Conservation (phyloP, 2,888 invertebrate genomes). For the Eurytoma californica region DNA sequence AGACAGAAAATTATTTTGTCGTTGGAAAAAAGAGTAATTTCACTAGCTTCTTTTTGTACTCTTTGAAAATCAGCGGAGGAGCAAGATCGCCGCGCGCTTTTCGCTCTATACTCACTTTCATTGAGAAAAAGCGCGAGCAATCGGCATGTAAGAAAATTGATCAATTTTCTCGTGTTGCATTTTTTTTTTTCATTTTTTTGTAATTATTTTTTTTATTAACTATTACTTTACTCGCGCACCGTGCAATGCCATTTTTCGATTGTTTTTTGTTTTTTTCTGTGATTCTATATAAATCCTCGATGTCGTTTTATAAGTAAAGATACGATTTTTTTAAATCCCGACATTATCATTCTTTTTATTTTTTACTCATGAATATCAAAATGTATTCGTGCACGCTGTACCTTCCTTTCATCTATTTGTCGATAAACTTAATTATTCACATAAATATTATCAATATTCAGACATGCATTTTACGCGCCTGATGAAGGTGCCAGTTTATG, state of each 20-base stretch:
- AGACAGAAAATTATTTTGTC: slow-evolving; percentile 1
- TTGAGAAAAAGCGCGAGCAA: slow-evolving; percentile 41
- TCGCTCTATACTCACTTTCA: slow-evolving; percentile 41
- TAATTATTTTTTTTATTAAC: slow-evolving; percentile 21
- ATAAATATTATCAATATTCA: slow-evolving; percentile 53
- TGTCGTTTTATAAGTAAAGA: slow-evolving; percentile 62
- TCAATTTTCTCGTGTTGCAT: slow-evolving; percentile 28
- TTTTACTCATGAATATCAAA: slow-evolving; percentile 62
- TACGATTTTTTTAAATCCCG: slow-evolving; percentile 57
- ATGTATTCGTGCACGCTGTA: slow-evolving; percentile 55
- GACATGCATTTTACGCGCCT: slow-evolving; percentile 45
- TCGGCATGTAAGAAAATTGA: slow-evolving; percentile 42
- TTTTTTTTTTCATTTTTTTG: slow-evolving; percentile 38
- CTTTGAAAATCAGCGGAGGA: slow-evolving; percentile 47
- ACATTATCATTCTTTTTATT: slow-evolving; percentile 54
- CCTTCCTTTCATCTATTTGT: slow-evolving; percentile 38
- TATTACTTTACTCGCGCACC: slow-evolving; percentile 54
- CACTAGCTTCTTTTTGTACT: slow-evolving; percentile 51
- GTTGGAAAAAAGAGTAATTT: slow-evolving; percentile 33
- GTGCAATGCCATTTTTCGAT: slow-evolving; percentile 60
- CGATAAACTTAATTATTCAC: slow-evolving; percentile 51
- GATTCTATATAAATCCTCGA: slow-evolving; percentile 62
- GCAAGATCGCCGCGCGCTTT: slow-evolving; percentile 31
- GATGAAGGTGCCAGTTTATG: slow-evolving; percentile 47
- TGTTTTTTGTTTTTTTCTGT: slow-evolving; percentile 43